Base-by-base conservation (phyloP, 2,797 vertebrate species). In the Platyrinchus mystaceus region DNA sequence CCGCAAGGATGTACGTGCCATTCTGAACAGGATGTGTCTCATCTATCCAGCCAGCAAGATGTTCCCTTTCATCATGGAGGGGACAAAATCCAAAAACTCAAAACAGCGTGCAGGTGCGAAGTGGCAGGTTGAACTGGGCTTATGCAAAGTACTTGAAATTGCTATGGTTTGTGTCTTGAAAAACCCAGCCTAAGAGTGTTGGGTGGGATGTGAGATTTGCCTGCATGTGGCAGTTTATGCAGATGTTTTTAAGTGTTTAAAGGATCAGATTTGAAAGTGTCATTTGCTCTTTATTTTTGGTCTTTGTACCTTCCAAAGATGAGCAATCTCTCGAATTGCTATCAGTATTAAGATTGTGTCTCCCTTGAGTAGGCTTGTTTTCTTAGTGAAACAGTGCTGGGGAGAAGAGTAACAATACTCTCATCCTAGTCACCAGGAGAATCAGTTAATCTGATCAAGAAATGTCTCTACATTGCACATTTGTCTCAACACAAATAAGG, bases 51-150 rank as follows among this genome's bases (percentile, higher is more conserved):
- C 99, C 55, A 99, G 99, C 97, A 99, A 99, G 96, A 98, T 99
- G 98, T 99, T 99, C 92, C 98, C 98, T 73, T 99, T 99, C 91
- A 98, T 99, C 63, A 99, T 99, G 99, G 99, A 99, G 32, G 99
- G 99, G 43, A 99, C 99, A 13, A 99, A 99, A 97, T 99, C 99
- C 21, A 99, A 99, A 97, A 99, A 99, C 96, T 99, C 99, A 62
- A 99, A 99, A 90, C 99, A 99, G 83, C 98, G 99, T 98, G 98
- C 99, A 90, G 99, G 99, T 99, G 76, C 74, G 96, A 69, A 80
- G 82, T 39, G 36, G 19, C 41, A 64, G 26, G 4, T 32, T 83
- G 39, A 84, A 56, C 28, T 46, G 22, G 14, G 36, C 28, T n/a
- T 15, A 26, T 60, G 43, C 49, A 26, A 47, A 86, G 78, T 71